phyloP scores from a whole-genome alignment of 1,140 invertebrate genomes.

The Scaptodrosophila lebanonensis region DNA sequence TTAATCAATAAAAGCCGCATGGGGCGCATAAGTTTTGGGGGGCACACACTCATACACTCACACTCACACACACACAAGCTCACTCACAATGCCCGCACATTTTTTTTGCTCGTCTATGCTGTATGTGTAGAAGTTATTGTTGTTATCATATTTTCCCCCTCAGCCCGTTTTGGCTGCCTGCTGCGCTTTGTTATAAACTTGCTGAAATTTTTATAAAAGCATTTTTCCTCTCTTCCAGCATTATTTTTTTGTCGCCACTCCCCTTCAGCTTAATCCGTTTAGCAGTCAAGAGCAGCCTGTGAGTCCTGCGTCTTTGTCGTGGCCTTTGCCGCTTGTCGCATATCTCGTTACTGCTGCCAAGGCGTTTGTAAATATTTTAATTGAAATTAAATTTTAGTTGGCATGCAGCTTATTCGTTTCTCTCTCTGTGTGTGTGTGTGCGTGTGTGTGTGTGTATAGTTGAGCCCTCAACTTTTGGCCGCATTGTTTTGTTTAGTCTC shows the following conservation, averaged over 20 bases:
- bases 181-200: constrained; percentile 46
- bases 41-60: background rate
- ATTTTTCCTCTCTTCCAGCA: constrained; percentile 20
- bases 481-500: too few species aligned
- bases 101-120: constrained; percentile 4
- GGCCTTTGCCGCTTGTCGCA: constrained; percentile 46
- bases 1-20: constrained; percentile 70
- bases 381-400: constrained; percentile 61
- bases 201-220: constrained; percentile 30
- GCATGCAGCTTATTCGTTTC: background rate
- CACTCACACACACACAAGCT: background rate
- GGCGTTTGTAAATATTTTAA: constrained; percentile 59
- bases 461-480: constrained; percentile 9
- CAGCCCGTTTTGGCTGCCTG: constrained; percentile 28
- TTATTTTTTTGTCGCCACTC: background rate
- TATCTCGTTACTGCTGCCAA: constrained; percentile 43
- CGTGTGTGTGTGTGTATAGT: too few species aligned
- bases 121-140: constrained; percentile 41
- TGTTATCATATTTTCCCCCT: constrained; percentile 15
- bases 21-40: constrained; percentile 16
- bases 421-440: too few species aligned
- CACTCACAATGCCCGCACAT: background rate
- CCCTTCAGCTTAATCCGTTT: background rate
- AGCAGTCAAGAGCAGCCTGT: background rate
- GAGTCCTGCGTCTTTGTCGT: background rate